Base-by-base conservation (phyloP, 2,888 invertebrate genomes). In the Orthonevra nobilis region DNA sequence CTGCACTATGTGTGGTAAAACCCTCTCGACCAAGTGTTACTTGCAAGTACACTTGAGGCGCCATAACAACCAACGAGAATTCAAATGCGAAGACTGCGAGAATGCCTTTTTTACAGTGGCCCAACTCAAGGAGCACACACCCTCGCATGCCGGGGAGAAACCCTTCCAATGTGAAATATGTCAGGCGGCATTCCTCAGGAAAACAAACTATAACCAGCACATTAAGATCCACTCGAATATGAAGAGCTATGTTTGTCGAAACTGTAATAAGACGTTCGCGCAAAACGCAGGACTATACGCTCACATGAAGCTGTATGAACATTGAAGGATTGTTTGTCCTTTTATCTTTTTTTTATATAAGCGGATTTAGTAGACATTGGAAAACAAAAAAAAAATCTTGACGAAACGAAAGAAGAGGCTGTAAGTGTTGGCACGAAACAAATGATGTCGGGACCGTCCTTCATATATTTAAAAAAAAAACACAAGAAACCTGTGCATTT, bases 181-280 rank as follows among this genome's bases (percentile, higher is more conserved):
- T 19, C 58, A 70, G 1, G 73, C 84, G 0, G 61, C 82, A 1
- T 87, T 87, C 54, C 68, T 83, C 26, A 83, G 85, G 9, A 85
- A 83, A 54, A 84, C 85, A 40, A 85, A 84, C 46, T 85, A 83
- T 46, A 84, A 82, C n/a, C 85, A 86, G 28, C 87, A 87, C 48
- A 48, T 85, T 42, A 86, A 84, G 40, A 70, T 82, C 32, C 83
- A 84, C 42, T 73, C 79, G 0, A 68, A 72, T 5, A 75, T 70
- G 1, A 81, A 81, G 32, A 20, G 74, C 9, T 81, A 82, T 40
- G 38, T 61, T n/a, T 83, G 83, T 46, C 60, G 50, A 17, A 69
- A 81, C 44, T 83, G 82, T 23, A 54, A 20, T 4, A 81, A 82
- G 61, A 66, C 46, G 4, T 83, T 83, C 66, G 81, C 82, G 34